Evolutionary conservation across 2,888 invertebrate genomes (phyloP), one percentile per base, ranked within the genome.

Genomic region (Andrena flavipes): DNA sequence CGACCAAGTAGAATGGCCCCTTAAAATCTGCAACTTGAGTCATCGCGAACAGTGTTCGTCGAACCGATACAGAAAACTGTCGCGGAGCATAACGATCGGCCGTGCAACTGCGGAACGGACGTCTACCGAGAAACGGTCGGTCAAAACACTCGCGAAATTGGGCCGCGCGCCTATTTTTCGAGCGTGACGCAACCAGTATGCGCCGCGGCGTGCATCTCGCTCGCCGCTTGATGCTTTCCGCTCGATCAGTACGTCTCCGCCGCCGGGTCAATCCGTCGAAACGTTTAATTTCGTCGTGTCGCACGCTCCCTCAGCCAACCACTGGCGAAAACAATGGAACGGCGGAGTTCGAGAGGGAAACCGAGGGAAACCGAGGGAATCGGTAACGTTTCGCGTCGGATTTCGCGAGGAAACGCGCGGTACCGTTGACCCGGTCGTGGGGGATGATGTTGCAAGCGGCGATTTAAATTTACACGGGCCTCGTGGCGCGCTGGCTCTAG

Each of bases 151-250:
- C 86, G 84, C 84, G 86, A 89, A 90, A 89, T 89, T 88, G 87
- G 88, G 85, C 87, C 87, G 82, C 80, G 88, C 80, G 86, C 89
- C 87, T 84, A 87, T 88, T 90, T 88, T 84, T 68, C 81, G 79
- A 73, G 70, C 62, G 75, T 86, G 84, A 85, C 86, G 84, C 77
- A 82, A 85, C 87, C 80, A 68, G 62, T 69, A 68, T 80, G 83
- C 81, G 63, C 75, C 75, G 73, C 59, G 62, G 29, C 68, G 74
- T 75, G 84, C 84, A 84, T 80, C 84, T 54, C 42, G 62, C 51
- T 20, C 16, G 42, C 23, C 10, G 64, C 23, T 59, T 20, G 49
- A 84, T 80, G 84, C 73, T 85, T 82, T 79, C 67, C 48, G 74
- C 7, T 20, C 63, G 76, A 23, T 60, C 64, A 85, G 71, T 85